Evolutionary conservation across 2,797 vertebrate genomes (phyloP), one percentile per base, ranked within the genome.

Genomic region (Lepilemur ruficaudatus): DNA sequence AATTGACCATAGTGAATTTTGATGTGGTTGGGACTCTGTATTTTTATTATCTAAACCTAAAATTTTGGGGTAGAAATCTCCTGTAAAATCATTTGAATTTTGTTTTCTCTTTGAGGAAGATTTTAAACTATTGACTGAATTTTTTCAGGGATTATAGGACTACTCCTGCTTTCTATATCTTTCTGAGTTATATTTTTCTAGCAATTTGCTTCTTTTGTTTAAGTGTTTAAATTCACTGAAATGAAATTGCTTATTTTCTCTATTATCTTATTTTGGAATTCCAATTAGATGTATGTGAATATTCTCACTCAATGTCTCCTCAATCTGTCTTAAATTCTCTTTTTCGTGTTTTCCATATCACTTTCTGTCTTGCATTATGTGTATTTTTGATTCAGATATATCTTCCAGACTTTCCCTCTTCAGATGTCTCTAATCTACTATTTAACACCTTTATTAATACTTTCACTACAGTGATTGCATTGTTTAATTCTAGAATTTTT

Each of bases 1-100:
- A 35, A 91, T 18, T 84, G 28, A 75, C 14, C 35, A 70, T 75
- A 52, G n/a, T 79, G 41, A 91, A 88, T 78, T 95, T 94, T 93
- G 38, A 84, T 67, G 1, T 48, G 32, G 23, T 69, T 30, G 18
- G 15, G 23, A 14, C 20, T 2, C 20, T 67, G 17, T 50, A 65
- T 69, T 69, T 61, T 76, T 30, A 48, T 63, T 84, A 46, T 50
- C 28, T 82, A 35, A 91, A 12, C 23, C 25, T 35, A 86, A 32
- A 93, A 85, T 82, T 13, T 63, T 78, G 14, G 17, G 17, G 15
- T 35, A 87, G n/a, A 80, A 57, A 69, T 57, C 18, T 81, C 28
- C 23, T 65, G 10, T 18, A 86, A 59, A 70, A 57, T 35, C 17
- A 70, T 46, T 14, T 63, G 23, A 43, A 4, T 43, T 35, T 86